A percentile compares a stretch with the other conserved stretches of the same genome.
Conservation (phyloP, 1,140 invertebrate genomes). For the Drosophila sp. region DNA sequence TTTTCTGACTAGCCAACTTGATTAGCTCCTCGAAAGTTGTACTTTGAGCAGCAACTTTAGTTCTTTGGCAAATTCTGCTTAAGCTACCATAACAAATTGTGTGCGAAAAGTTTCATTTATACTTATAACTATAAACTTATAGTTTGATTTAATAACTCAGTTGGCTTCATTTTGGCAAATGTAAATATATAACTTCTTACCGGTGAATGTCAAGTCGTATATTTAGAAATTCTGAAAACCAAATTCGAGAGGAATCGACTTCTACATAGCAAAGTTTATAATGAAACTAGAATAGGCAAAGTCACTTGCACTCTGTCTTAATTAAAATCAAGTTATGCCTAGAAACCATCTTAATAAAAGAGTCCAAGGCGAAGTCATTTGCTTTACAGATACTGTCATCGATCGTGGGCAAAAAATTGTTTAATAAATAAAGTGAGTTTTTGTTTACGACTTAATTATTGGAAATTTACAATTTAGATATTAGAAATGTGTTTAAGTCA, state of each 20-base stretch:
- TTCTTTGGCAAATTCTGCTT: slow-evolving; percentile 2
- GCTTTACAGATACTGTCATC: neutral
- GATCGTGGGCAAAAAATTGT: no score
- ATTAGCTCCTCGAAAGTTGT: slow-evolving; percentile 23
- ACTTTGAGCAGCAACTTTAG: neutral
- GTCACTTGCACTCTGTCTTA: no score
- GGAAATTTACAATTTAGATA: no score
- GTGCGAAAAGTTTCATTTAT: slow-evolving; percentile 1
- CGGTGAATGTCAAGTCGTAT: neutral
- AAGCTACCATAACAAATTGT: slow-evolving; percentile 1
- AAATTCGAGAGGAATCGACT: no score
- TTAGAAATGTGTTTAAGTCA: no score
- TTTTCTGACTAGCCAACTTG: slow-evolving; percentile 14
- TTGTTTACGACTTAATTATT: no score
- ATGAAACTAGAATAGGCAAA: no score
- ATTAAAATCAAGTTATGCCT: no score
- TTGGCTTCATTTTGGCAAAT: neutral
- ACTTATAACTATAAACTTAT: neutral
- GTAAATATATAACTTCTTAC: neutral
- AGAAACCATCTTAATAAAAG: no score
- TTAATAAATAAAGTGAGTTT: no score
- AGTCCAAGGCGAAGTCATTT: neutral
- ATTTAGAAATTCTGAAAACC: neutral
- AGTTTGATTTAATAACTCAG: slow-evolving; percentile 11
- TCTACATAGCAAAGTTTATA: neutral